Evolutionary conservation across 2,113 vertebrate genomes (phyloP), one percentile per base, ranked within the genome.

Genomic region (Geococcyx californianus): DNA sequence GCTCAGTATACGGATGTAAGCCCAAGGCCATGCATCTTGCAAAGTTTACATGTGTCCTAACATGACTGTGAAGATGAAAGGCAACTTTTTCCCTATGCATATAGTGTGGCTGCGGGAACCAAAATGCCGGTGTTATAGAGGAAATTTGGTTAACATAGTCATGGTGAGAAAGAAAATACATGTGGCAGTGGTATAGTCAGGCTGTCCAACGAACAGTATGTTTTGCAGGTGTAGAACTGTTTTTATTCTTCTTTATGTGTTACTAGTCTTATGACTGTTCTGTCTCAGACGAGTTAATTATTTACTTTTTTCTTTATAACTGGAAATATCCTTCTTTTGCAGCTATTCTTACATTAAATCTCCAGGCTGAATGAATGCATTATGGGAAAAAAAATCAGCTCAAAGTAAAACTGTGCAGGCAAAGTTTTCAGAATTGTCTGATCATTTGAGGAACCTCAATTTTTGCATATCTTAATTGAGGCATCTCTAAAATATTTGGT

Each of bases 171-270:
- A 51, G 52, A 62, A 60, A 66, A 31, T 28, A 9, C 21, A 9
- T 4, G 16, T 25, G 23, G 16, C 31, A 64, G n/a, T 34, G 33
- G 15, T 49, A 7, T 0, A 0, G 42, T 84, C 24, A 54, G 45
- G 24, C 25, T 78, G 19, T 29, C 40, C 47, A 21, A 24, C 0
- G 1, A 56, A 9, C 31, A 42, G 20, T 3, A 0, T 2, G 0
- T 72, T 55, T 31, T 91, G 62, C 44, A 88, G 45, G 28, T n/a
- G 5, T 23, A 14, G 63, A 64, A 74, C 16, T 19, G 38, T n/a
- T n/a, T n/a, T n/a, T n/a, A n/a, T n/a, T 19, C 3, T 28, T 16
- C 28, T 67, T 63, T 60, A 10, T 66, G 5, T 56, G 45, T 78
- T 52, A 59, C 16, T 52, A 44, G 21, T 13, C 28, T 63, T n/a